phyloP scores from a whole-genome alignment of 1,140 invertebrate species.

The Lordiphosa clarofinis region DNA sequence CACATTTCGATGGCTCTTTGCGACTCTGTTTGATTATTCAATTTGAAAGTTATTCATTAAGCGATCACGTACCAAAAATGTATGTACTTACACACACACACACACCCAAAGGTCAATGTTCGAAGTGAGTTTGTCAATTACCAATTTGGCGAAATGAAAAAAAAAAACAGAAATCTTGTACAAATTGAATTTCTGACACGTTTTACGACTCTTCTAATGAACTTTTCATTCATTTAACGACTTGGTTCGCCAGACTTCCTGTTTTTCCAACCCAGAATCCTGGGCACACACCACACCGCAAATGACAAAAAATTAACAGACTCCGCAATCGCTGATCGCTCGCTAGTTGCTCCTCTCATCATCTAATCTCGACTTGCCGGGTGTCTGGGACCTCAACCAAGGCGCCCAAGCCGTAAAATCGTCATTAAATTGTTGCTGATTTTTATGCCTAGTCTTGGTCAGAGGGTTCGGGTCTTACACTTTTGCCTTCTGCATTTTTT shows the following conservation, averaged over 20 bases:
- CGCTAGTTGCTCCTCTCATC: constrained; percentile 5
- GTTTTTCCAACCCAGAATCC: constrained; percentile 29
- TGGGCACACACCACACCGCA: constrained; percentile 42
- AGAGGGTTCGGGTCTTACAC: constrained; percentile 50
- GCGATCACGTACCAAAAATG: constrained; percentile 68
- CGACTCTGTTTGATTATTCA: constrained; percentile 70
- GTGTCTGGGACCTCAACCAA: constrained; percentile 2
- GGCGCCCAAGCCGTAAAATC: constrained; percentile 62
- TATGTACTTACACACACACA: constrained; percentile 18
- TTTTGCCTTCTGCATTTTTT: constrained; percentile 41
- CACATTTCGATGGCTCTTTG: constrained; percentile 36
- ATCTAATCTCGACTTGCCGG: constrained; percentile 51
- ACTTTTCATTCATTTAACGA: constrained; percentile 54
- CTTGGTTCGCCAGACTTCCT: constrained; percentile 49
- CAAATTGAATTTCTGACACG: constrained; percentile 73
- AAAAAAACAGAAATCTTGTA: constrained; percentile 24
- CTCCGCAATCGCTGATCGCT: constrained; percentile 15
- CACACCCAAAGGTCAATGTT: constrained; percentile 53
- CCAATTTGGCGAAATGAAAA: constrained; percentile 36
- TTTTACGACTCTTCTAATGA: constrained; percentile 70
- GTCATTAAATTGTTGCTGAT: constrained; percentile 77
- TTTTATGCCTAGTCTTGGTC: constrained; percentile 52
- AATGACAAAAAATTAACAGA: constrained; percentile 51
- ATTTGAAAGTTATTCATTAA: constrained; percentile 78
- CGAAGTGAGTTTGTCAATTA: constrained; percentile 66